Conservation (phyloP, 2,113 vertebrate species). For the Phasianus colchicus region DNA sequence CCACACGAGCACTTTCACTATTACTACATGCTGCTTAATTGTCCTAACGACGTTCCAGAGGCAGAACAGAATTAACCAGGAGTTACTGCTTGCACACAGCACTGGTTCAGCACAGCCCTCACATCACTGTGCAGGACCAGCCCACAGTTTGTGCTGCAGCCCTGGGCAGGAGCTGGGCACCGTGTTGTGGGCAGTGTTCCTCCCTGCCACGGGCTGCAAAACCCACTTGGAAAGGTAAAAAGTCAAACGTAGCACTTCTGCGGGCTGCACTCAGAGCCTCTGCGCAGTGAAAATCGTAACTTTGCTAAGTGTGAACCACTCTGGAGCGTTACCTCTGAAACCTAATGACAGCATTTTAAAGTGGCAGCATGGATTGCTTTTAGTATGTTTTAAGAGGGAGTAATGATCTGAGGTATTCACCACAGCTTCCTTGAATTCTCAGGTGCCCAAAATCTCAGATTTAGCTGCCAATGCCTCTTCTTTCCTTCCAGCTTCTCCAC, state of each 20-base stretch:
- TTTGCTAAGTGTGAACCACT: background rate
- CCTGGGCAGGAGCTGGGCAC: background rate
- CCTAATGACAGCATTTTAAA: constrained; percentile 5
- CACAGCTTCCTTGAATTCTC: background rate
- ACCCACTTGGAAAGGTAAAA: background rate
- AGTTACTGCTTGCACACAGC: background rate
- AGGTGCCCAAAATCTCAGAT: constrained; percentile 26
- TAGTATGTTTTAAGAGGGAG: constrained; percentile 40
- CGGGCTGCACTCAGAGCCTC: background rate
- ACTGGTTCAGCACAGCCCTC: background rate
- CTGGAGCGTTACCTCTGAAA: background rate
- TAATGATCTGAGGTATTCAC: constrained; percentile 22
- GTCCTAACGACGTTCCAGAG: background rate
- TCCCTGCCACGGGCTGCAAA: background rate
- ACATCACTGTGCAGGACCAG: rapidly evolving
- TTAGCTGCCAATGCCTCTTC: constrained; percentile 41
- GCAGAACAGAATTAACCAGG: background rate
- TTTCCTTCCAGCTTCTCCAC: constrained; percentile 53
- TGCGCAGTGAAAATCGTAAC: background rate
- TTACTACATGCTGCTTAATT: background rate
- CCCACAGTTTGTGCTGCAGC: rapidly evolving
- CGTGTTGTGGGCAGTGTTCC: background rate
- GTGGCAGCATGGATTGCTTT: constrained; percentile 21
- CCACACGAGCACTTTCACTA: background rate
- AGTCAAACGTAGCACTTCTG: background rate